Percentiles rank a stretch among this genome's conserved stretches.
Evolutionary conservation across 2,797 vertebrate genomes (phyloP).

Genomic region (Acrossocheilus wenchowensis): DNA sequence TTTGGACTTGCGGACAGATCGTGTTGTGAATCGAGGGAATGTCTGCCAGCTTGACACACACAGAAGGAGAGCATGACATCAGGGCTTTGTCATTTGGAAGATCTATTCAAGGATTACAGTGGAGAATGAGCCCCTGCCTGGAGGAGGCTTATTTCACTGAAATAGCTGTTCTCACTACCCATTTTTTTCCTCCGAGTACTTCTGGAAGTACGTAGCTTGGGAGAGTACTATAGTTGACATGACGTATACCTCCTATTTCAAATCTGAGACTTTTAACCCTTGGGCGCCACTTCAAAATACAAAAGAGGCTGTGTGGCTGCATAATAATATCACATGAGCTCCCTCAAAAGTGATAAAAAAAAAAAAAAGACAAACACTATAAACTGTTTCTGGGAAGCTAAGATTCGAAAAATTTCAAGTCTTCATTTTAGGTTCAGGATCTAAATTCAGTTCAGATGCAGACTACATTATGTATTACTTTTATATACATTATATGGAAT

Average conservation of each 20-base stretch:
- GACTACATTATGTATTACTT: too few relatives aligned
- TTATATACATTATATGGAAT: neutral
- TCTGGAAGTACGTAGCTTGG: conserved; percentile 35
- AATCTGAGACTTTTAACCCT: conserved; percentile 20
- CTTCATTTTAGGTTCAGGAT: neutral
- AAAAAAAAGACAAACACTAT: neutral
- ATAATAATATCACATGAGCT: conserved; percentile 44
- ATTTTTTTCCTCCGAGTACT: conserved; percentile 39
- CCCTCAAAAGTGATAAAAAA: conserved; percentile 1
- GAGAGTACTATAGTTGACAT: conserved; percentile 39
- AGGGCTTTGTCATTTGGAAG: conserved; percentile 74
- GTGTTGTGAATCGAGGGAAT: conserved; percentile 44
- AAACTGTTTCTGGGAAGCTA: neutral
- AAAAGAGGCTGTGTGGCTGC: conserved; percentile 39
- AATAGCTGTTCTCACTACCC: conserved; percentile 58
- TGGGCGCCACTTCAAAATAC: conserved; percentile 18
- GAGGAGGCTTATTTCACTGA: conserved; percentile 55
- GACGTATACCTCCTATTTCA: conserved; percentile 44
- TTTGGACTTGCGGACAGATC: conserved; percentile 35
- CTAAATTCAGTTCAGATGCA: neutral
- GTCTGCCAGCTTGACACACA: conserved; percentile 68
- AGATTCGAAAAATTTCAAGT: neutral
- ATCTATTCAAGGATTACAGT: conserved; percentile 74
- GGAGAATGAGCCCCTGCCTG: conserved; percentile 48
- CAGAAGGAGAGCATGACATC: conserved; percentile 78